Base-by-base conservation (phyloP, 2,113 vertebrate species). In the Seriola aureovittata region DNA sequence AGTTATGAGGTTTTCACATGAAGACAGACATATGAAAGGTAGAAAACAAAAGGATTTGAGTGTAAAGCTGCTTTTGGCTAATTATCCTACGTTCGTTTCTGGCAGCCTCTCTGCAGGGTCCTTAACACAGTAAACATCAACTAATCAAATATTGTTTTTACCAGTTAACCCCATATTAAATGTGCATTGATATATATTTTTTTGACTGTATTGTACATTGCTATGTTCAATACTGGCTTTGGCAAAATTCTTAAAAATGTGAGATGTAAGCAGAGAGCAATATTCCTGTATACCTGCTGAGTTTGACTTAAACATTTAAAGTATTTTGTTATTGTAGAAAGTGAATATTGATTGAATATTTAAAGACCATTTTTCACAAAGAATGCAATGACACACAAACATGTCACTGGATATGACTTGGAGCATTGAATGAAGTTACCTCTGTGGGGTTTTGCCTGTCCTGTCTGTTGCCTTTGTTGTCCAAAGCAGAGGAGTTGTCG, bases 361-460 rank as follows among this genome's bases (percentile, higher is more conserved):
- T 29, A 29, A 29, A 29, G 29, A 29, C 29, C 29, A 29, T 29
- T 29, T 29, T 29, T 29, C 29, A 29, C 29, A 29, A 29, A 29
- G 29, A 29, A 29, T 29, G 29, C 29, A 29, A 74, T 78, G 63
- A 83, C 42, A 87, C 65, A 80, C 46, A 91, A 58, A 82, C 29
- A 85, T 85, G 74, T 55, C 59, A 72, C 23, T 66, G 32, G 13
- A 60, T 8, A 71, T 1, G 74, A 67, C 46, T 36, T 7, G 46
- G 66, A 71, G 73, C 8, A 0, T 13, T 25, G 60, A 17, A 94
- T 66, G 29, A 36, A 48, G 64, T 92, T 97, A 99, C 98, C 98
- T 99, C 97, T 93, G 96, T 96, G 86, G 97, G 94, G 93, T 96
- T 97, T 93, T 96, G 96, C 82, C 95, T 96, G 72, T 96, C 96